These are phyloP conservation scores for Morpho helenor DNA, from an alignment of 2,888 invertebrate species.

Conservation along the genomic window DNA sequence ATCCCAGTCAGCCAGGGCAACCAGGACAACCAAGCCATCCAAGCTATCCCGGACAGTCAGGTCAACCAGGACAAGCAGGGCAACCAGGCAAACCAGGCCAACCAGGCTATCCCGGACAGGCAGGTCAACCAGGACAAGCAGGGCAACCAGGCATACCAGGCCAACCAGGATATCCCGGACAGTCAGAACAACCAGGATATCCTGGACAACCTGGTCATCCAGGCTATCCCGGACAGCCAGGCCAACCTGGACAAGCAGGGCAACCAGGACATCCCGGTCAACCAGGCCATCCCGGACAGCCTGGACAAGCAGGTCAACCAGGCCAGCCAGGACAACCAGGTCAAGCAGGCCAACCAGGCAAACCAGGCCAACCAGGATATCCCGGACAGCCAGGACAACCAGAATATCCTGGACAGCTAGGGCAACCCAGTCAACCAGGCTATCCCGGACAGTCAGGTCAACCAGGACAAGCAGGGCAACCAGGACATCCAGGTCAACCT, in stretches of 20 bases:
- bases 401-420: not conserved
- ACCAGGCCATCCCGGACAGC: constrained; percentile 3
- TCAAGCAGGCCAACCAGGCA: constrained; percentile 34
- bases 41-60: not conserved
- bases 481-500: not conserved
- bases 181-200: not conserved
- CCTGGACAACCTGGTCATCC: constrained; percentile 4
- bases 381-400: not conserved
- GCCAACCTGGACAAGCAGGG: constrained; percentile 14
- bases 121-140: not conserved
- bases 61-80: not conserved
- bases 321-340: constrained; percentile 1
- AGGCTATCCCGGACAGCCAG: not conserved
- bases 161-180: constrained; percentile 8
- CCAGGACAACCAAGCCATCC: not conserved
- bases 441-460: constrained; percentile 37
- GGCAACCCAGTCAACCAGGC: constrained; percentile 32
- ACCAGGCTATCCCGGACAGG: constrained; percentile 4
- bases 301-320: not conserved
- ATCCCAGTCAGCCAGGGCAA: not conserved
- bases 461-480: not conserved
- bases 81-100: constrained; percentile 23
- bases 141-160: not conserved
- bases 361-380: not conserved
- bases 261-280: constrained; percentile 23